Evolutionary conservation across 2,113 vertebrate genomes (phyloP).

Genomic region (Cyprinus carpio): DNA sequence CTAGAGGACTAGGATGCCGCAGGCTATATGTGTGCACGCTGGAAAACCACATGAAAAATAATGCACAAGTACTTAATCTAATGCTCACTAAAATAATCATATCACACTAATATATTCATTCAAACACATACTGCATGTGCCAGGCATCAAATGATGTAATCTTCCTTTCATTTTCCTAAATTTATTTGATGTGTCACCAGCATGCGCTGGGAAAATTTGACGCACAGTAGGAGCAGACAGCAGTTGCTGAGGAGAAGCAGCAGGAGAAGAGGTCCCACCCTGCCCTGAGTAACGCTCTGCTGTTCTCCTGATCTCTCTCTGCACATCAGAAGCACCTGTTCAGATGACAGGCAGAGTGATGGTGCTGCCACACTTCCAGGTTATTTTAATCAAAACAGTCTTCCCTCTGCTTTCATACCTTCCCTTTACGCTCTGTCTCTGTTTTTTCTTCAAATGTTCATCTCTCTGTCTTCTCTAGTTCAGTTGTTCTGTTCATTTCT

Average conservation of each 20-base stretch:
- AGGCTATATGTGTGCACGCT: neutral
- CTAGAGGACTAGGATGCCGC: neutral
- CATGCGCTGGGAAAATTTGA: neutral
- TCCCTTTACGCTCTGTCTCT: neutral
- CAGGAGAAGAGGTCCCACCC: constrained; percentile 6
- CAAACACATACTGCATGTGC: neutral
- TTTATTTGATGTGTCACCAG: neutral
- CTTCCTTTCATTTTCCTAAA: neutral
- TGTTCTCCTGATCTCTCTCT: neutral
- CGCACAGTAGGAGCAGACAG: neutral
- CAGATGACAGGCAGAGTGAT: constrained; percentile 34
- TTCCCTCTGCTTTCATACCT: neutral
- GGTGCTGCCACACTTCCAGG: constrained; percentile 2
- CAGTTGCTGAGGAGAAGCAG: constrained; percentile 15
- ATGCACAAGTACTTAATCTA: neutral
- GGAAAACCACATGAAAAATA: neutral
- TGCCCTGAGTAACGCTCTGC: constrained; percentile 13
- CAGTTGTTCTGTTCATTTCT: neutral
- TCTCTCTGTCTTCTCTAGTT: constrained; percentile 5
- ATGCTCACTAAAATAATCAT: neutral
- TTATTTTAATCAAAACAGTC: constrained; percentile 36
- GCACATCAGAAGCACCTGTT: constrained; percentile 43
- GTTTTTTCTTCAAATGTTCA: neutral
- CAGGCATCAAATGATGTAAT: constrained; percentile 5
- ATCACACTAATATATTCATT: neutral